Conservation (phyloP, 2,797 vertebrate species). For the Hypotaenidia okinawae region DNA sequence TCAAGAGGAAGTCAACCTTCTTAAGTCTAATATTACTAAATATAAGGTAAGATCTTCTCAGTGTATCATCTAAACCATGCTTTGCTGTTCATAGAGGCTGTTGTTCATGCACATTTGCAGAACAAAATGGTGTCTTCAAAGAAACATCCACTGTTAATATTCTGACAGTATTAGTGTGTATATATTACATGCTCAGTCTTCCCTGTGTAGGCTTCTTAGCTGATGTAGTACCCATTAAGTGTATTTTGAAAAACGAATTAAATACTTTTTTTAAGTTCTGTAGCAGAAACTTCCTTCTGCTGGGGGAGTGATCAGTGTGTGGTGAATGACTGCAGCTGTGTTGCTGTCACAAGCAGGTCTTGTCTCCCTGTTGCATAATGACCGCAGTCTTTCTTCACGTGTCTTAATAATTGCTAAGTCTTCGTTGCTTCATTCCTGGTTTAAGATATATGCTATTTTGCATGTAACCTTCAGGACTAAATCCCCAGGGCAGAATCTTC, state of each 20-base stretch:
- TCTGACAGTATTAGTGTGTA: background rate
- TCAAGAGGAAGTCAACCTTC: conserved; percentile 92
- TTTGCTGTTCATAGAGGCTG: background rate
- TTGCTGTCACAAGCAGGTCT: background rate
- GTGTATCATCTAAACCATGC: background rate
- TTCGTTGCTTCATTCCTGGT: background rate
- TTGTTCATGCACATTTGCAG: background rate
- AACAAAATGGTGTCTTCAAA: background rate
- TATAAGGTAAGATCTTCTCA: conserved; percentile 87
- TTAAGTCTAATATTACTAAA: conserved; percentile 92
- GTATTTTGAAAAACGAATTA: background rate
- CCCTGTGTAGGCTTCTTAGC: background rate
- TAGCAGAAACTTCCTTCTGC: background rate
- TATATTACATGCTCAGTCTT: background rate
- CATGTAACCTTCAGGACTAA: background rate
- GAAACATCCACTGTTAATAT: background rate
- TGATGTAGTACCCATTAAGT: background rate
- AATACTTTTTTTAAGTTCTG: background rate
- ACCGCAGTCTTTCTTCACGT: background rate
- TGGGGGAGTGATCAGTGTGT: background rate
- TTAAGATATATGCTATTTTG: background rate
- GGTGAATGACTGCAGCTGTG: background rate
- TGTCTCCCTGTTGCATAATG: background rate
- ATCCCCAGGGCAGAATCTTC: background rate
- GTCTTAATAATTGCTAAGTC: background rate